phyloP scores from a whole-genome alignment of 2,797 vertebrate genomes.

The Coranthus polyacanthus region DNA sequence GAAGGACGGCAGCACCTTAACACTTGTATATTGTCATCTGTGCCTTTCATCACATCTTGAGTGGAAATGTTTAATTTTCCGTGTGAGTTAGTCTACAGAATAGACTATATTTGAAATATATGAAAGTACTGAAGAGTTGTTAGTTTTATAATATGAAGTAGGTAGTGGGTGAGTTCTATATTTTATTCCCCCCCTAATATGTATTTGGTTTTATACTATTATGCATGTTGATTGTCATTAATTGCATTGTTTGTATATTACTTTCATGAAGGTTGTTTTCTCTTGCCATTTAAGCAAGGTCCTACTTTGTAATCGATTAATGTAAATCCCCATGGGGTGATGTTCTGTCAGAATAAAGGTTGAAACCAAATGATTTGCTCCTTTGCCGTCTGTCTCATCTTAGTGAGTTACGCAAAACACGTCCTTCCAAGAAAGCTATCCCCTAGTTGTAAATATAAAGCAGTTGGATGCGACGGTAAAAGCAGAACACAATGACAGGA shows the following conservation, averaged over 20 bases:
- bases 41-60: conserved; percentile 25
- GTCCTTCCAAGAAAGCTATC: too few relatives aligned
- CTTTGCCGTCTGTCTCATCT: background rate
- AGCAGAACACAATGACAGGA: too few relatives aligned
- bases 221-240: conserved; percentile 64
- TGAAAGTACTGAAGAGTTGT: conserved; percentile 26
- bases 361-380: conserved; percentile 43
- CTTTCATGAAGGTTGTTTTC: conserved; percentile 66
- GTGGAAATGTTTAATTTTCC: conserved; percentile 18
- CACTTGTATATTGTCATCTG: conserved; percentile 19
- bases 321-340: conserved; percentile 73
- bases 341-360: conserved; percentile 76
- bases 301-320: conserved; percentile 63
- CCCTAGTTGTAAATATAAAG: background rate
- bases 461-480: background rate
- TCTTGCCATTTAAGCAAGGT: conserved; percentile 66
- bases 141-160: conserved; percentile 28
- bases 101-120: background rate
- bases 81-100: background rate
- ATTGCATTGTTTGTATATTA: conserved; percentile 59
- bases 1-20: conserved; percentile 3
- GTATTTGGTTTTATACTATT: conserved; percentile 68
- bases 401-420: background rate
- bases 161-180: conserved; percentile 20
- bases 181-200: conserved; percentile 41